Conservation (phyloP, 2,797 vertebrate species). For the Megalops cyprinoides region DNA sequence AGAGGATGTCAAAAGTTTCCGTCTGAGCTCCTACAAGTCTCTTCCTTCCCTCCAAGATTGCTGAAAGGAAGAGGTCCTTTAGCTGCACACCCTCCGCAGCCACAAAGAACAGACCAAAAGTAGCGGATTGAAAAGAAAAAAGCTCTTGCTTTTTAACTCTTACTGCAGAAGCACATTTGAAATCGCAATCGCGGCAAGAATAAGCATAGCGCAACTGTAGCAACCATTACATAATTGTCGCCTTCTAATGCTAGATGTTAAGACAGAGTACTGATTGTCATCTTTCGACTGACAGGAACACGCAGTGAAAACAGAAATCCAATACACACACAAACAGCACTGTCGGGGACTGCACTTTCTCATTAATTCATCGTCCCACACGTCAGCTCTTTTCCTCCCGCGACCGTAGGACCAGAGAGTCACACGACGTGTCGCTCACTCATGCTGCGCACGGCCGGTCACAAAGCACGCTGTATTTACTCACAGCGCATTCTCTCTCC, state of each 20-base stretch:
- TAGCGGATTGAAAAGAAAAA: neutral
- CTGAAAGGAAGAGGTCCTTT: neutral
- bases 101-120: neutral
- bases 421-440: slow-evolving; percentile 30
- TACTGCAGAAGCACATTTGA: neutral
- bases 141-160: no score
- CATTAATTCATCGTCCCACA: slow-evolving; percentile 67
- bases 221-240: neutral
- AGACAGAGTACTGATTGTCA: neutral
- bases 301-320: neutral
- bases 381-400: slow-evolving; percentile 49
- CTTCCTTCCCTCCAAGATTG: slow-evolving; percentile 25
- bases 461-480: slow-evolving; percentile 31
- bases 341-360: slow-evolving; percentile 50
- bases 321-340: slow-evolving; percentile 53
- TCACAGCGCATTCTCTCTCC: slow-evolving; percentile 53
- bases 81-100: neutral
- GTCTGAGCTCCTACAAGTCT: slow-evolving; percentile 30
- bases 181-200: no score
- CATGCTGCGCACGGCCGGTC: slow-evolving; percentile 22
- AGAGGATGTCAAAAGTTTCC: slow-evolving; percentile 52
- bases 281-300: neutral
- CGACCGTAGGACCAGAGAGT: neutral
- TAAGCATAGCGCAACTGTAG: no score
- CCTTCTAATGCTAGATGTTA: neutral